Conservation (phyloP, 2,888 invertebrate species). For the Alentia gelatinosa region DNA sequence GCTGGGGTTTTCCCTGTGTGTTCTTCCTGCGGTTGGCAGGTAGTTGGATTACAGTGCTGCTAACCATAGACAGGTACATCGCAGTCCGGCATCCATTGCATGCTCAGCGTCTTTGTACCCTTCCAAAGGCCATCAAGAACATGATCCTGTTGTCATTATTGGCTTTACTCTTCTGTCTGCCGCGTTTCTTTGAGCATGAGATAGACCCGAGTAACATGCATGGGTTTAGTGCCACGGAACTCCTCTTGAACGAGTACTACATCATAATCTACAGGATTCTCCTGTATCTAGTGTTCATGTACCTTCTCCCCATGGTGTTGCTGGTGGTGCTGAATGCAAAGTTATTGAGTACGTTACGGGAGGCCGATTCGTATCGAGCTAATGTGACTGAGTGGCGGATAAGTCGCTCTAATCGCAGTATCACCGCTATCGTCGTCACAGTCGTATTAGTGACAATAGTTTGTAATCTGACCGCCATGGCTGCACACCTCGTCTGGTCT, state of each 20-base stretch:
- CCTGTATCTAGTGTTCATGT: constrained; percentile 62
- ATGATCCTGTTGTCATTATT: constrained; percentile 57
- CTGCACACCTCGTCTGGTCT: constrained; percentile 62
- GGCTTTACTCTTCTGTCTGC: constrained; percentile 59
- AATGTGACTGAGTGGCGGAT: constrained; percentile 24
- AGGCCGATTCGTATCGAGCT: constrained; percentile 30
- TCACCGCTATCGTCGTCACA: constrained; percentile 60
- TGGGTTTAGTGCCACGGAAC: constrained; percentile 27
- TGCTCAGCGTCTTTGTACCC: constrained; percentile 64
- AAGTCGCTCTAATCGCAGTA: constrained; percentile 31
- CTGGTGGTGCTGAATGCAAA: constrained; percentile 63
- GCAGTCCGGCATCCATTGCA: constrained; percentile 65
- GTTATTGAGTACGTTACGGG: constrained; percentile 57
- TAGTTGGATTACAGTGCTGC: constrained; percentile 64
- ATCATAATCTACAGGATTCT: constrained; percentile 61
- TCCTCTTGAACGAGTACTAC: constrained; percentile 59
- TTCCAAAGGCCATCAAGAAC: constrained; percentile 55
- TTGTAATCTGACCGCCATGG: constrained; percentile 62
- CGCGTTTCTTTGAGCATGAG: constrained; percentile 63
- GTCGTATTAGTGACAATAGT: constrained; percentile 64
- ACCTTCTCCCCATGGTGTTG: constrained; percentile 61
- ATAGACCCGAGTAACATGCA: neutral
- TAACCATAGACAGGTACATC: constrained; percentile 66
- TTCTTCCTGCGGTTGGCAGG: constrained; percentile 61
- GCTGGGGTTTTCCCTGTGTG: constrained; percentile 58